Percentiles rank a stretch among this genome's conserved stretches.
Conservation (phyloP, 2,888 invertebrate genomes). For the Eilema depressum region DNA sequence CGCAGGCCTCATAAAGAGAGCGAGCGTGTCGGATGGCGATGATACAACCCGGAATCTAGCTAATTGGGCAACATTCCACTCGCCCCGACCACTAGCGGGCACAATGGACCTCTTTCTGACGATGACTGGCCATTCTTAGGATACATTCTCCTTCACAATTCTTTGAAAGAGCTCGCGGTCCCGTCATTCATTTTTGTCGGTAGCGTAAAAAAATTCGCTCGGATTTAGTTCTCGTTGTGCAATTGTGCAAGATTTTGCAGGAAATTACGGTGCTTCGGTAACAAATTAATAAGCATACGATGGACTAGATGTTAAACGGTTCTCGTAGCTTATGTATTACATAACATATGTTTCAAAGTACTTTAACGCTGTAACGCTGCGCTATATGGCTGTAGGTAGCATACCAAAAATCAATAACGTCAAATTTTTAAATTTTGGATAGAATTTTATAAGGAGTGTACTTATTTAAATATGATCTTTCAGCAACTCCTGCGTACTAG, state of each 20-base stretch:
- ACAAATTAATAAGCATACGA: not conserved
- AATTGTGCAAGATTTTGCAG: not conserved
- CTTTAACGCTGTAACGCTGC: too few relatives aligned
- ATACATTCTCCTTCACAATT: slow-evolving; percentile 24
- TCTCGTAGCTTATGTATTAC: not conserved
- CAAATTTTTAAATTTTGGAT: too few relatives aligned
- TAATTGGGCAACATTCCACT: slow-evolving; percentile 80
- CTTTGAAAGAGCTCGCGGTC: slow-evolving; percentile 27
- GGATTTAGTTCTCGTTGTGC: not conserved
- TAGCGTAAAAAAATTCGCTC: not conserved
- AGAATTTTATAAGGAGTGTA: too few relatives aligned
- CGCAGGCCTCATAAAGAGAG: slow-evolving; percentile 39
- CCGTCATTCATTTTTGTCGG: not conserved
- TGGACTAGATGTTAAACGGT: not conserved
- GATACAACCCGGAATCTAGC: slow-evolving; percentile 61
- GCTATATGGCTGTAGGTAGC: too few relatives aligned
- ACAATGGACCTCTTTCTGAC: slow-evolving; percentile 29
- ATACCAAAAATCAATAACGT: too few relatives aligned
- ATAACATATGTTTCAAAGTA: too few relatives aligned
- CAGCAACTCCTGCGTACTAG: too few relatives aligned
- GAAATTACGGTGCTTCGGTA: not conserved
- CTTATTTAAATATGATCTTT: too few relatives aligned
- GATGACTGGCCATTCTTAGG: slow-evolving; percentile 53
- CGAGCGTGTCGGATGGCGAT: slow-evolving; percentile 48
- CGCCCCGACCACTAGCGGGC: slow-evolving; percentile 38